Evolutionary conservation across 2,113 vertebrate genomes (phyloP), one percentile per base, ranked within the genome.

Genomic region (Cervus canadensis): DNA sequence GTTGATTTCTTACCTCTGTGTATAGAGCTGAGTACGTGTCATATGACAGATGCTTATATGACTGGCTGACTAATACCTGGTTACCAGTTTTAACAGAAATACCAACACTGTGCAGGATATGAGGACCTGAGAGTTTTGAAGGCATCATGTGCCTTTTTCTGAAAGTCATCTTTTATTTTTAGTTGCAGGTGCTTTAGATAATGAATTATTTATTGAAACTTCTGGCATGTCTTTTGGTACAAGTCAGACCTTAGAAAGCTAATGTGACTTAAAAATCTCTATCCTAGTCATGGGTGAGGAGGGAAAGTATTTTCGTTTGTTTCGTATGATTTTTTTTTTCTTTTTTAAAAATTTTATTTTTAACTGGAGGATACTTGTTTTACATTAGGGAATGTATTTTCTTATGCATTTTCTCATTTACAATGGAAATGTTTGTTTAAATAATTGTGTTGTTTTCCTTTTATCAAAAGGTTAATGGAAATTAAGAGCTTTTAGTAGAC

Each of bases 391-490:
- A 45, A 1, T 89, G 6, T 64, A 87, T 94, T 96, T 97, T 94
- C 17, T 79, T 89, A 78, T 48, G 25, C 45, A 64, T 91, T 87
- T 19, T 87, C 14, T 90, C 48, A 57, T 90, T 97, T 90, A 50
- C 2, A 89, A 0, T 79, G n/a, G 78, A 86, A 91, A 89, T 93
- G 50, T 48, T 87, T 76, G 4, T 95, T 93, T 84, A 84, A 78
- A 36, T 95, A 76, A 85, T 71, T 92, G 21, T 48, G 6, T 84
- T 88, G 21, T 87, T 95, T 94, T 78, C 13, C 94, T 97, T 95
- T 96, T 87, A 89, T 83, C n/a, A 60, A 28, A 91, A 91, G 21
- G 23, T 94, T 90, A 6, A 92, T 95, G 28, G 74, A 94, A 92
- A 92, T 94, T 71, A 50, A 94, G 89, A 78, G 52, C 19, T 19